Evolutionary conservation across 1,140 invertebrate genomes (phyloP), one percentile per base, ranked within the genome.

Genomic region (Euwallacea similis): DNA sequence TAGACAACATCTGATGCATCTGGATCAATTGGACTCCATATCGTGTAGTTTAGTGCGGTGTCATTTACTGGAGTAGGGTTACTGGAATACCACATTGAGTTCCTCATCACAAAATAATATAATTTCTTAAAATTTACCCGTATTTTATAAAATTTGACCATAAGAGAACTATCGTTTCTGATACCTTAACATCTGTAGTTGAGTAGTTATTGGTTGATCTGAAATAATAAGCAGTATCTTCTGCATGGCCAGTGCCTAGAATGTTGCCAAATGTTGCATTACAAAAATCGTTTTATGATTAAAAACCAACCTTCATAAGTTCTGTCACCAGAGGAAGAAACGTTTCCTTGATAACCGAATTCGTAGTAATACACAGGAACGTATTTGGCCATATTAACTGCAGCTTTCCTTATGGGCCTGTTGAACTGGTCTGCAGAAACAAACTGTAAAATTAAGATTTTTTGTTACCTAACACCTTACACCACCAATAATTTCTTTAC

Each of bases 21-120:
- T 2, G 42, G 11, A 15, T 67, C 43, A n/a, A 67, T 42, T 13
- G 66, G 42, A 8, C 10, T 4, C 66, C 66, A 67, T 11, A 67
- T 58, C 7, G 66, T 67, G 43, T 58, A 46, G 16, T 67, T 67
- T 10, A 67, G 54, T 9, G 6, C 11, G 58, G 15, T 3, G 15
- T 67, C 54, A 4, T 42, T 50, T 15, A 33, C 13, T 10, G 66
- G 66, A 47, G 66, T 67, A 11, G 66, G 66, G n/a, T 67, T 46
- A 21, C 66, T 67, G 43, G 9, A 65, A 65, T 53, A 42, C 13
- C 13, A 53, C 2, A 13, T 46, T 13, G 1, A 3, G n/a, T 15
- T n/a, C 47, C 13, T 64, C 46, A 1, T 47, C 10, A 46, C 6
- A 15, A 8, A 9, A 50, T 21, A 21, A 6, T n/a, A 42, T n/a